phyloP scores from a whole-genome alignment of 2,113 vertebrate species.

The Aegithalos caudatus region DNA sequence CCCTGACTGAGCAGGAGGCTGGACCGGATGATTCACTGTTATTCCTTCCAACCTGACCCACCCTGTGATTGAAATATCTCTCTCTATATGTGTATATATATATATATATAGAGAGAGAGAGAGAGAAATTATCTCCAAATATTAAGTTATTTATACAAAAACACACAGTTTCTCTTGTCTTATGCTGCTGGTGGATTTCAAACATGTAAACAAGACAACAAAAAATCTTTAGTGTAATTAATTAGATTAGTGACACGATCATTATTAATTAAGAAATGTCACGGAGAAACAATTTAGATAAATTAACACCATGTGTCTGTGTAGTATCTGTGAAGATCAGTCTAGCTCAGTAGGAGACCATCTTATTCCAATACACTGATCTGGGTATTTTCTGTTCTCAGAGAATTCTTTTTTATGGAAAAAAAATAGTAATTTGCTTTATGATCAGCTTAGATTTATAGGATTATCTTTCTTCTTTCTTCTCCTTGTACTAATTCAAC shows the following conservation, averaged over 20 bases:
- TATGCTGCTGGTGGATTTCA: neutral
- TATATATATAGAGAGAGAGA: no score
- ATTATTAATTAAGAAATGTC: neutral
- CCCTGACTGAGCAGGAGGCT: neutral
- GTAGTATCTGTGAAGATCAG: neutral
- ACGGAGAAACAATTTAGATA: neutral
- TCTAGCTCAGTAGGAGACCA: neutral
- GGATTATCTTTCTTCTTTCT: neutral
- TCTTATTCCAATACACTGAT: neutral
- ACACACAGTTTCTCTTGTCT: accelerated
- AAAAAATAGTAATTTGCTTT: neutral
- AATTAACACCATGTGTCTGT: neutral
- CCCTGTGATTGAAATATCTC: no score
- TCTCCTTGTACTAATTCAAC: neutral
- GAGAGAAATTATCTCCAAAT: neutral
- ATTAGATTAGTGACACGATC: neutral
- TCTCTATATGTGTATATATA: no score
- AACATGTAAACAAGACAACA: neutral
- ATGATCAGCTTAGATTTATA: neutral
- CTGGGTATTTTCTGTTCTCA: neutral
- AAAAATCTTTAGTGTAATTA: neutral
- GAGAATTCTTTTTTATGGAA: neutral
- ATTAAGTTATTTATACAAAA: neutral
- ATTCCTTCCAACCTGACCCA: neutral
- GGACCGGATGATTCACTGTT: neutral